Base-by-base conservation (phyloP, 2,113 vertebrate species). In the Tricholaema leucomelas region DNA sequence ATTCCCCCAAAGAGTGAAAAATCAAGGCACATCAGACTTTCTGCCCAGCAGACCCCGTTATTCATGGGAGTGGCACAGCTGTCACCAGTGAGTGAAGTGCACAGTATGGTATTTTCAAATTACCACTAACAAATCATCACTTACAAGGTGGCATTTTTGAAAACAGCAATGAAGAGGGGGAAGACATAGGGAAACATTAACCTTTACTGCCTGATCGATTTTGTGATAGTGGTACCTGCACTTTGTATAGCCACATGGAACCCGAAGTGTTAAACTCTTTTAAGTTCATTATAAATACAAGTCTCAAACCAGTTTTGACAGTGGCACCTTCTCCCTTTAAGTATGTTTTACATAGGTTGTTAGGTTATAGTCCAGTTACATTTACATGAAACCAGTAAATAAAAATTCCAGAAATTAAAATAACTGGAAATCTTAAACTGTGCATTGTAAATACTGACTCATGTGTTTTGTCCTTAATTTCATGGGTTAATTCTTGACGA, bases 51-150 rank as follows among this genome's bases (percentile, higher is more conserved):
- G 98, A 94, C 99, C 99, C 28, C 98, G 99, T 89, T 99, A 99
- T 27, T 97, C 99, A 74, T 99, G 99, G 99, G 99, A 99, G 94
- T 99, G 99, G 99, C 99, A 99, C 98, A 99, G 98, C 94, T 99
- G 99, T 96, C 99, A 99, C 81, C 98, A 99, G 99, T 99, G 97
- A 97, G 99, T 99, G 58, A 50, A 95, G 17, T 81, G 81, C 31
- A 81, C 36, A 90, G 65, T 82, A 90, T 66, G 78, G 58, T 75
- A 73, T 40, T 55, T 77, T 90, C 19, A 76, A 42, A 87, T 81
- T 82, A 59, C 25, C 23, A 59, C 44, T 87, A 89, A 75, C 55
- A 61, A 76, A 50, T 60, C 88, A 33, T 38, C 64, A 69, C 13
- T 74, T 73, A 13, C 0, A 67, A 55, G 31, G 30, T 44, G 12